Evolutionary conservation across 2,888 invertebrate genomes (phyloP), one percentile per base, ranked within the genome.

Genomic region (Cryptus armator): DNA sequence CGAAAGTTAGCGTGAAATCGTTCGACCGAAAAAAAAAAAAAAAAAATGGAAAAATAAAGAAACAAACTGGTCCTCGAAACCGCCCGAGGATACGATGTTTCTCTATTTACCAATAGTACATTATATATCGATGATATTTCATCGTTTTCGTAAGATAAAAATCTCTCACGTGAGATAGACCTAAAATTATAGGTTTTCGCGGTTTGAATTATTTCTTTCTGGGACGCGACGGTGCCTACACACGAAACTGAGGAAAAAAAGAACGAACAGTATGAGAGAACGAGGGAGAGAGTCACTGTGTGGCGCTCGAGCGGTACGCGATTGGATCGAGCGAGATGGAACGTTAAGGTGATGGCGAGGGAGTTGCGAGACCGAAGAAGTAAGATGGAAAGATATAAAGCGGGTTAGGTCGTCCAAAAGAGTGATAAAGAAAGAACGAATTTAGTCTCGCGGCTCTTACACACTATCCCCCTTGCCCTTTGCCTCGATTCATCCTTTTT

Each of bases 141-240:
- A 84, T 79, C 56, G 82, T 84, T 84, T 37, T 86, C 59, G 80
- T 19, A 59, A 89, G 91, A 91, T 91, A 91, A 91, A 87, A 88
- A 91, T 91, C 91, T 91, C 87, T 86, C 87, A 84, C 88, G 90
- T 87, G 89, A 89, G 87, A 74, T 19, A 70, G 79, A 87, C 86
- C 90, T 88, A 91, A 92, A 92, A 92, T 93, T 92, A 92, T 93
- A 92, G 92, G 92, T 92, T 92, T 92, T 92, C 90, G 91, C 90
- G 87, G 90, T 92, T 92, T 92, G 92, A 93, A 91, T 93, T 92
- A 92, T 92, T 92, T 90, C 90, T 89, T 89, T 86, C 87, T 81
- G 81, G 74, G 86, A 87, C 81, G 72, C 70, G 70, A 76, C 29
- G 77, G 53, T 56, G 56, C 87, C 74, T 46, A 46, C 48, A 64